A percentile compares a stretch with the other conserved stretches of the same genome.
These are phyloP conservation scores for Orius laevigatus DNA, from an alignment of 1,140 invertebrate genomes.

Conservation along the genomic window DNA sequence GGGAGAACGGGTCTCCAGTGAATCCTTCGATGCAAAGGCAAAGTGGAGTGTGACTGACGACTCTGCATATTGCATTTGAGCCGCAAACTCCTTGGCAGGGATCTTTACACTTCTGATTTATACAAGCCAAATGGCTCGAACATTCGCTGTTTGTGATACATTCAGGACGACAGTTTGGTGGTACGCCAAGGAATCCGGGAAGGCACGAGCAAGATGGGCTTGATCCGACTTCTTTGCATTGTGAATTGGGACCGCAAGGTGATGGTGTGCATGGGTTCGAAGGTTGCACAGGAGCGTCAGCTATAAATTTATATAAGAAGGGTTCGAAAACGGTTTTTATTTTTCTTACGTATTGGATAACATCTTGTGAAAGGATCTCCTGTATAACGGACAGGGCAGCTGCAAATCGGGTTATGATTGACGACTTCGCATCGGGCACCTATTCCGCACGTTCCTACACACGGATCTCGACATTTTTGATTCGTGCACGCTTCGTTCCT, in stretches of 20 bases:
- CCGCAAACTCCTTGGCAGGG: slow-evolving; percentile 40
- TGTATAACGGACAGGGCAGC: slow-evolving; percentile 43
- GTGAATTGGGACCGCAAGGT: slow-evolving; percentile 52
- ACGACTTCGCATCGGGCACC: slow-evolving; percentile 49
- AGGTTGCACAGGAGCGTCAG: slow-evolving; percentile 21
- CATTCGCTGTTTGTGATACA: slow-evolving; percentile 36
- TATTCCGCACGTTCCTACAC: slow-evolving; percentile 49
- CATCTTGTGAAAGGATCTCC: slow-evolving; percentile 57
- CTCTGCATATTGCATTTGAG: slow-evolving; percentile 43
- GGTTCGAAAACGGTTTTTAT: background rate
- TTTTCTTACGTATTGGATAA: slow-evolving; percentile 18
- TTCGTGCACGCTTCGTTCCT: slow-evolving; percentile 48
- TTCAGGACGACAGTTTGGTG: slow-evolving; percentile 34
- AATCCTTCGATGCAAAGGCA: slow-evolving; percentile 46
- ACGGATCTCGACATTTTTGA: slow-evolving; percentile 60
- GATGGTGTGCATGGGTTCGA: slow-evolving; percentile 33
- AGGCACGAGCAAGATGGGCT: slow-evolving; percentile 27
- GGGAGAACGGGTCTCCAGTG: slow-evolving; percentile 48
- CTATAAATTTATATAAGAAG: slow-evolving; percentile 15
- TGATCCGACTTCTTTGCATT: slow-evolving; percentile 38
- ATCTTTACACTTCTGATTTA: slow-evolving; percentile 36
- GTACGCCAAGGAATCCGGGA: slow-evolving; percentile 28
- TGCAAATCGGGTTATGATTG: slow-evolving; percentile 55
- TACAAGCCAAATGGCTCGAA: slow-evolving; percentile 33
- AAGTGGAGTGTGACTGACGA: slow-evolving; percentile 44